Evolutionary conservation across 2,113 vertebrate genomes (phyloP).

Genomic region (Murina feae): DNA sequence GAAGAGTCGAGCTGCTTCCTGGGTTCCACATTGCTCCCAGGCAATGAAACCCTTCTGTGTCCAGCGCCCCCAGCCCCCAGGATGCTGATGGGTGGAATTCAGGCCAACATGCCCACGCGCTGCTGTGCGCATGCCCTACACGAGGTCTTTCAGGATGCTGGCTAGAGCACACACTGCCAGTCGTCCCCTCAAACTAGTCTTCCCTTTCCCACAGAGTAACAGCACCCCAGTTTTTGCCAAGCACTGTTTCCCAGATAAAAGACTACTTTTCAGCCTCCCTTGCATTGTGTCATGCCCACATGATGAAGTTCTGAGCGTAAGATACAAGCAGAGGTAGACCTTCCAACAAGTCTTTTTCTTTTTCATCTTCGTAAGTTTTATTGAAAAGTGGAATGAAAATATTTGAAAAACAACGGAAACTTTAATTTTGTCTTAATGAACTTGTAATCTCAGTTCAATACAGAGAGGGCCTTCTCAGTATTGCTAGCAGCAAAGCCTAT

Average conservation of each 20-base stretch:
- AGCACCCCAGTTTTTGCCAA: background rate
- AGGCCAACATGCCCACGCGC: background rate
- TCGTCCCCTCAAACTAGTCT: background rate
- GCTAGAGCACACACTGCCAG: background rate
- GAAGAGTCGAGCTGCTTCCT: background rate
- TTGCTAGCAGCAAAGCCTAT: background rate
- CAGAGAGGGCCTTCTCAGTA: slow-evolving; percentile 8
- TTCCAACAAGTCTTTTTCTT: background rate
- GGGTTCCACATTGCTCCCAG: background rate
- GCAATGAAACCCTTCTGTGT: background rate
- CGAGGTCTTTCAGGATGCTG: background rate
- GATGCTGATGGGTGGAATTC: too few relatives aligned
- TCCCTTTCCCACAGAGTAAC: background rate
- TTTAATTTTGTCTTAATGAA: slow-evolving; percentile 38
- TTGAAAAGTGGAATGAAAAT: slow-evolving; percentile 27
- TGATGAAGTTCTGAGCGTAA: background rate
- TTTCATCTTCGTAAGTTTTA: background rate
- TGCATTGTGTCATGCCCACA: background rate
- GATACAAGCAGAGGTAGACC: background rate
- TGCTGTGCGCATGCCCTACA: background rate
- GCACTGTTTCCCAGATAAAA: background rate
- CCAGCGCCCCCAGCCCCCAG: background rate
- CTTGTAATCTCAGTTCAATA: slow-evolving; percentile 14
- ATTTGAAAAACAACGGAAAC: slow-evolving; percentile 8
- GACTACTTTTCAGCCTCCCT: background rate